Evolutionary conservation across 2,113 vertebrate genomes (phyloP).

Genomic region (Prietella phreatophila): DNA sequence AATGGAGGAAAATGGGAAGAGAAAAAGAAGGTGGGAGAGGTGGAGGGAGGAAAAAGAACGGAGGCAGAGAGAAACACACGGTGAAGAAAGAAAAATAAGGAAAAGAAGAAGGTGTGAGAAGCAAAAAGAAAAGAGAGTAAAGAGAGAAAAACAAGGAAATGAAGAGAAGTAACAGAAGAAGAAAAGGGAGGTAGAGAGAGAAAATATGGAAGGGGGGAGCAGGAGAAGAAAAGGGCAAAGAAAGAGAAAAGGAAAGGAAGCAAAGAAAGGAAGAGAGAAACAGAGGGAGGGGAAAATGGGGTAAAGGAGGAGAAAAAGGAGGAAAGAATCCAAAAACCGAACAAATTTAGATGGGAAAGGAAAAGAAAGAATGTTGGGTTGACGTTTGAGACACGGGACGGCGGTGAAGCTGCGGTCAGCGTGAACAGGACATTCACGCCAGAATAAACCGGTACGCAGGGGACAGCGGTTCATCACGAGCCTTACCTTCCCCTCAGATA

Average conservation of each 20-base stretch:
- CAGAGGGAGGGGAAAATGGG: neutral
- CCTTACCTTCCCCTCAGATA: constrained; percentile 98
- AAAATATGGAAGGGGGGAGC: neutral
- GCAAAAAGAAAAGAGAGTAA: neutral
- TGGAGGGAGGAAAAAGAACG: no score
- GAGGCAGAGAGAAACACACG: no score
- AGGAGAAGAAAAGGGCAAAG: neutral
- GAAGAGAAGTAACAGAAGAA: neutral
- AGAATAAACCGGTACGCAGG: neutral
- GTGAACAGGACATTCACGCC: neutral
- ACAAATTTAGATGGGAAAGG: neutral
- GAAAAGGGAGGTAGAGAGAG: neutral
- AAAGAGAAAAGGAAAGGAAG: neutral
- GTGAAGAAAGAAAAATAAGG: no score
- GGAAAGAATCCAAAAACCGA: neutral
- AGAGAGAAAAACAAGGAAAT: neutral
- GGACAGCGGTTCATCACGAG: neutral
- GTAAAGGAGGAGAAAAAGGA: neutral
- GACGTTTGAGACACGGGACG: no score
- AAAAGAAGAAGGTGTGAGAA: neutral
- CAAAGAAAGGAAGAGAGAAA: neutral
- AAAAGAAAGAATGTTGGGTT: neutral
- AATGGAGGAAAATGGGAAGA: no score
- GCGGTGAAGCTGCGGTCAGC: neutral
- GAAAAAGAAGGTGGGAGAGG: no score